Percentiles rank a stretch among this genome's conserved stretches.
phyloP scores from a whole-genome alignment of 2,888 invertebrate species.

The Eupithecia vulgata region DNA sequence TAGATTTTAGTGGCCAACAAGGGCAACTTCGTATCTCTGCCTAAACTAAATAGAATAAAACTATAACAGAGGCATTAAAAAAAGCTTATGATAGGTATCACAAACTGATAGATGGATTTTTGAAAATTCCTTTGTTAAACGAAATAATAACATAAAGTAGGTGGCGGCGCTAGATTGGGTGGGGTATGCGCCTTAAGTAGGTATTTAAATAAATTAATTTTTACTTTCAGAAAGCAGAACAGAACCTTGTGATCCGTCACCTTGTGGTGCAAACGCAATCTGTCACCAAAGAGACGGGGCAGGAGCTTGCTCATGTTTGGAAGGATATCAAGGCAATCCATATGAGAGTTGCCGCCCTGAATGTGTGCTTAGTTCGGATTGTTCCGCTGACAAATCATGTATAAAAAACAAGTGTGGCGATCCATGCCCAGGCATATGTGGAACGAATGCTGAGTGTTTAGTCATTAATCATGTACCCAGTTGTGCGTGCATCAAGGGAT shows the following conservation, averaged over 20 bases:
- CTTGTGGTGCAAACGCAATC: conserved; percentile 93
- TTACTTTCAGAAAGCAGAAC: conserved; percentile 80
- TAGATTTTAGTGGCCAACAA: too few relatives aligned
- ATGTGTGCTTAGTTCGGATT: conserved; percentile 93
- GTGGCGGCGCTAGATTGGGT: too few relatives aligned
- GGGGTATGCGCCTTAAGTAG: too few relatives aligned
- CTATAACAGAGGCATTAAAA: too few relatives aligned
- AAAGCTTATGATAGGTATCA: too few relatives aligned
- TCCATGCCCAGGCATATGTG: conserved; percentile 94
- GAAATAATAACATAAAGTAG: too few relatives aligned
- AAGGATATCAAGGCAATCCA: conserved; percentile 93
- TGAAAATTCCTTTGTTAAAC: too few relatives aligned
- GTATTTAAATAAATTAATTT: conserved; percentile 3
- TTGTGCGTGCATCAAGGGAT: conserved; percentile 90
- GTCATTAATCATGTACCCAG: conserved; percentile 94
- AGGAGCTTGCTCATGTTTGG: conserved; percentile 91
- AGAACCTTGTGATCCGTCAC: conserved; percentile 93
- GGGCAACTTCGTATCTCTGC: too few relatives aligned
- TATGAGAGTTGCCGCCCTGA: conserved; percentile 94
- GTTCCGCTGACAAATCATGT: conserved; percentile 92
- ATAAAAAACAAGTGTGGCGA: conserved; percentile 92
- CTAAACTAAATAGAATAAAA: too few relatives aligned
- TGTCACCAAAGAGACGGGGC: conserved; percentile 90
- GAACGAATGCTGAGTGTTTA: conserved; percentile 91
- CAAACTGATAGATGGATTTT: too few relatives aligned